Base-by-base conservation (phyloP, 2,113 vertebrate species). In the Dipodomys ordii region DNA sequence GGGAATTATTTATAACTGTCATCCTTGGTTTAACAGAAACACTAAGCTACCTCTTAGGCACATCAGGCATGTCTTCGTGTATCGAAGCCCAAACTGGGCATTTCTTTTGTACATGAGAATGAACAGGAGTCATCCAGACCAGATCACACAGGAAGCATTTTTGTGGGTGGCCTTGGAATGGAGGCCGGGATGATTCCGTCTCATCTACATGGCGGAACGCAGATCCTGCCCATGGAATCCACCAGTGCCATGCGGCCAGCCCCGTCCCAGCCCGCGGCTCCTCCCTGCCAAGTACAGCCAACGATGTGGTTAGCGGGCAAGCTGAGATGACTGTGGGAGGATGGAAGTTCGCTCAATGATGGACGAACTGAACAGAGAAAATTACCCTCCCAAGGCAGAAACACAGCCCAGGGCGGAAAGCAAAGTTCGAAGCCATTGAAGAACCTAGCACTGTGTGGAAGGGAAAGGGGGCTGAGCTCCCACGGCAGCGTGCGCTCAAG, bases 21-120 rank as follows among this genome's bases (percentile, higher is more conserved):
- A 62, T 53, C 25, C 53, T 93, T 88, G 39, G 68, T 81, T 88
- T 91, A 95, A 85, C 77, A 96, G 88, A 96, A 92, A 96, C 74
- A 96, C 84, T 49, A 32, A 90, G 25, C 32, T 32, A 64, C 76
- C 53, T 89, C 92, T 92, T 57, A 83, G 73, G 60, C 23, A 39
- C 69, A 71, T 53, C 77, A 77, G 74, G 67, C 22, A 16, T 15
- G 8, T 65, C 60, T 92, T 78, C 30, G 87, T 76, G 53, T 57
- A 44, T 85, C 35, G 77, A 32, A 23, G 60, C n/a, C 68, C 74
- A 76, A 68, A 84, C 30, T 92, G 25, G 28, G 39, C 4, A 9
- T 53, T 87, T 95, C n/a, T 84, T 90, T 60, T 27, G 57, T 80
- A 64, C 44, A 62, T 64, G 65, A 30, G 74, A 93, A 83, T 68